A percentile compares a stretch with the other conserved stretches of the same genome.
phyloP scores from a whole-genome alignment of 2,113 vertebrate species.

The Eulacestoma nigropectus region DNA sequence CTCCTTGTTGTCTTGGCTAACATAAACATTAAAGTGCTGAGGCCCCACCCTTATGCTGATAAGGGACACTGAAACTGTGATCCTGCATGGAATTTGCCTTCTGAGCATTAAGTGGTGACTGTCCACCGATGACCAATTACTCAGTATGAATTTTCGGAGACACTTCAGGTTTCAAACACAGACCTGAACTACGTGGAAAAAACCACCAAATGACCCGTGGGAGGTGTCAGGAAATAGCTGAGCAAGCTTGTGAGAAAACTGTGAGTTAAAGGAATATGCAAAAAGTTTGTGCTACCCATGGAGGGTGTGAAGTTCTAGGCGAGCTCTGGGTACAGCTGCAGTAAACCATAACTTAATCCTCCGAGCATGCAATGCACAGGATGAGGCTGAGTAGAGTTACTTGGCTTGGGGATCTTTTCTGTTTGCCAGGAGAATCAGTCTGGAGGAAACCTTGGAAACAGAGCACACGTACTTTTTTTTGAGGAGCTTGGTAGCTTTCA shows the following conservation, averaged over 20 bases:
- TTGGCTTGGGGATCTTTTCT: background rate
- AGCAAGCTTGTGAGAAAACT: background rate
- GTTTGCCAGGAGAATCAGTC: background rate
- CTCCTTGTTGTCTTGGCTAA: background rate
- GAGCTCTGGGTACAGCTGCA: background rate
- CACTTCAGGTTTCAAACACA: background rate
- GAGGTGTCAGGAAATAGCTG: background rate
- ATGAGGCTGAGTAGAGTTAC: background rate
- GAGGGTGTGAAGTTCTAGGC: background rate
- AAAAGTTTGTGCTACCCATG: background rate
- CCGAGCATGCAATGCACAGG: accelerated
- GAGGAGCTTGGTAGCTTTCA: background rate
- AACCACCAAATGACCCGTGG: background rate
- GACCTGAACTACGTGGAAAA: background rate
- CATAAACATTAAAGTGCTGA: background rate
- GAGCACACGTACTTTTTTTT: background rate
- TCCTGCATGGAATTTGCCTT: background rate
- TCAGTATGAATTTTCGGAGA: background rate
- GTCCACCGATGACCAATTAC: background rate
- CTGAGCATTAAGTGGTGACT: background rate
- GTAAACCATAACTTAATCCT: background rate
- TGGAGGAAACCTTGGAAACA: background rate
- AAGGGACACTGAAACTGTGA: background rate
- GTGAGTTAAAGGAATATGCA: background rate
- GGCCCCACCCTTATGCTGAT: background rate